Base-by-base conservation (phyloP, 2,888 invertebrate genomes). In the Bedellia somnulentella region DNA sequence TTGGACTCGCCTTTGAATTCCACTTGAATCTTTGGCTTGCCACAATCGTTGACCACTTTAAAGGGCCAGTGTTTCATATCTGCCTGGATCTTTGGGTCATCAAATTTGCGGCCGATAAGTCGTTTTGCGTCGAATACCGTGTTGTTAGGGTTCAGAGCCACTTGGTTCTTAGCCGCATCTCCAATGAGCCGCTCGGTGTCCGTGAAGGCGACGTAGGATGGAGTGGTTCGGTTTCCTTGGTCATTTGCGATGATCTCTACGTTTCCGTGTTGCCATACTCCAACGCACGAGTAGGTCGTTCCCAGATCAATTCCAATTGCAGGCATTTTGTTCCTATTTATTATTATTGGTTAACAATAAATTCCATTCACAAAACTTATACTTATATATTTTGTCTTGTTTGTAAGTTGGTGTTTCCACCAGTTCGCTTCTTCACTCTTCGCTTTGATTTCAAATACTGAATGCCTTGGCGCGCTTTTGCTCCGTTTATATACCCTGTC, bases 11-110 rank as follows among this genome's bases (percentile, higher is more conserved):
- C 83, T 42, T 83, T 84, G 51, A 80, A 83, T 40, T 84, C 80
- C 0, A 85, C 81, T 52, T 81, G 78, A 27, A 86, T 81, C 52
- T 83, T 85, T 0, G 85, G 85, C 41, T 85, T 86, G 22, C 82
- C 79, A 27, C 66, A 61, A 29, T 85, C 85, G 40, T 62, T 82
- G 30, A 83, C 50, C 2, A 88, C 85, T 45, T 78, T 80, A 62
- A 93, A 93, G 2, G 91, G 89, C 91, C 91, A 93, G 43, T 86
- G 85, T 45, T 87, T 83, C 78, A 88, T 84, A 53, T 93, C 90
- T 24, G 80, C 78, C 46, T 89, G 87, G 15, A 91, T 87, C 43
- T 85, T 82, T 48, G 68, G 71, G 49, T 91, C 90, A 43, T 83
- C 82, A 50, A 79, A 91, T 40, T 84, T 85, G 38, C 90, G 80